Percentiles rank a stretch among this genome's conserved stretches.
phyloP scores from a whole-genome alignment of 2,797 vertebrate genomes.

The Ptychadena robeensis region DNA sequence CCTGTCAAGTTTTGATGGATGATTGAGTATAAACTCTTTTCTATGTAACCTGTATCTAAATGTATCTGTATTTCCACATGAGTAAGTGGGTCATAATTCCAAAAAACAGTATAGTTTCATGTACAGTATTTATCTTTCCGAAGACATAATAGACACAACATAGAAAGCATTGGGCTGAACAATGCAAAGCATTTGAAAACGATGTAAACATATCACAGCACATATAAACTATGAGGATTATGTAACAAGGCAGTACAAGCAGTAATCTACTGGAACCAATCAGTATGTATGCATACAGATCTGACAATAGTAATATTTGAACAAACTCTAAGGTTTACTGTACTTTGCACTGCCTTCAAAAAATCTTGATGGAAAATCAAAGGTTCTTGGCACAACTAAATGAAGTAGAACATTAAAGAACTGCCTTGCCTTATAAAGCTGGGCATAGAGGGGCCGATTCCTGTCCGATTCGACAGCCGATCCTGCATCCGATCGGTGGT shows the following conservation, averaged over 20 bases:
- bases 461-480: no score
- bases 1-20: no score
- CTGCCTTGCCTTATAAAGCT: neutral
- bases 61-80: no score
- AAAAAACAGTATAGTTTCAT: neutral
- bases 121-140: neutral
- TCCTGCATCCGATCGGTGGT: no score
- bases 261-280: no score
- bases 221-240: neutral
- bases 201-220: neutral
- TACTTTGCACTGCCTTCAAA: neutral
- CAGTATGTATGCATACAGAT: neutral
- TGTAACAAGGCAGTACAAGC: no score
- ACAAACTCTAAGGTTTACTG: neutral
- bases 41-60: neutral
- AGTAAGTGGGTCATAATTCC: neutral
- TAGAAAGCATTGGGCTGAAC: neutral
- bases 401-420: neutral
- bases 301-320: neutral
- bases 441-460: no score
- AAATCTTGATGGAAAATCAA: neutral
- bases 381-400: neutral
- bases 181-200: neutral
- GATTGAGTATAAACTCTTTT: neutral
- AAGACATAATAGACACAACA: neutral